Percentiles rank a stretch among this genome's conserved stretches.
Conservation (phyloP, 2,888 invertebrate species). For the Spicauda simplicius region DNA sequence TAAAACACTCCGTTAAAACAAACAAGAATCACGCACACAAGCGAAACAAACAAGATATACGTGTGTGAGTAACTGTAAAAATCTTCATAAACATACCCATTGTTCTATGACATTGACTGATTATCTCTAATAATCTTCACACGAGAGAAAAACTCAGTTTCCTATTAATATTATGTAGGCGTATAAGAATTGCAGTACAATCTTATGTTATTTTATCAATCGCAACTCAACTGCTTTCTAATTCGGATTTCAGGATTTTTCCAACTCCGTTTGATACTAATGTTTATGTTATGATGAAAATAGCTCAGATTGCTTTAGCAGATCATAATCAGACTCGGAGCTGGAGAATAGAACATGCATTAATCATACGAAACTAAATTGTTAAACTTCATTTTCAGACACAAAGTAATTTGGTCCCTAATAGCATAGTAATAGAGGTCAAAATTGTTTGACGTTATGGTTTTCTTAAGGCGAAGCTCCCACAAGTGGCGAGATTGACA, state of each 20-base stretch:
- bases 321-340: constrained; percentile 19
- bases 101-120: constrained; percentile 56
- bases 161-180: constrained; percentile 47
- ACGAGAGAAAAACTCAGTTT: constrained; percentile 45
- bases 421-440: constrained; percentile 43
- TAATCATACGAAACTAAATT: constrained; percentile 81
- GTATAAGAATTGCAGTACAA: constrained; percentile 58
- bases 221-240: constrained; percentile 64
- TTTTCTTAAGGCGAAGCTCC: constrained; percentile 60
- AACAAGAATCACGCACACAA: not conserved
- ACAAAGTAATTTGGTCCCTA: constrained; percentile 50
- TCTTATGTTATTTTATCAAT: constrained; percentile 69
- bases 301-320: constrained; percentile 46
- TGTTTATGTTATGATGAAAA: constrained; percentile 41
- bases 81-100: constrained; percentile 44
- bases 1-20: not conserved
- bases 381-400: constrained; percentile 51
- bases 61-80: constrained; percentile 36
- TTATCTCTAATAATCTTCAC: constrained; percentile 50
- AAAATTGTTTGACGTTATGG: constrained; percentile 41
- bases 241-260: constrained; percentile 52
- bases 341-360: constrained; percentile 65
- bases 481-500: constrained; percentile 71
- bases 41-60: constrained; percentile 1
- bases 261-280: constrained; percentile 33